Evolutionary conservation across 2,113 vertebrate species (phyloP).

Genomic region (Peucedramus taeniatus): DNA sequence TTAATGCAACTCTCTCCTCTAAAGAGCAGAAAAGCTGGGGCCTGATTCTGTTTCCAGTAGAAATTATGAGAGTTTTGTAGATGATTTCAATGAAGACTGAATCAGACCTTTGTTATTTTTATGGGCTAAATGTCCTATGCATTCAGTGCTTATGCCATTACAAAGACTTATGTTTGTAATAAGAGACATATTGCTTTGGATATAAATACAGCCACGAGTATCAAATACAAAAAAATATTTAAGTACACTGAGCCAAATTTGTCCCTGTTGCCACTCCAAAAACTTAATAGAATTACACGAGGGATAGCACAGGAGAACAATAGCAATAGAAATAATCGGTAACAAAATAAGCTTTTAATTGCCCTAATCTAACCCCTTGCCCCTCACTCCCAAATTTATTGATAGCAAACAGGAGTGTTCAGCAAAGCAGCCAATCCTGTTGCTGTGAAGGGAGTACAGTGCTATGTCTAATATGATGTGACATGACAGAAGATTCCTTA

Average conservation of each 20-base stretch:
- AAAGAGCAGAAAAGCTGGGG: constrained; percentile 24
- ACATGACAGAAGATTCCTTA: neutral
- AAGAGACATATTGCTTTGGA: constrained; percentile 56
- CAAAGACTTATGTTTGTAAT: constrained; percentile 66
- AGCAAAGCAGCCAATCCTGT: neutral
- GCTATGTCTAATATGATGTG: neutral
- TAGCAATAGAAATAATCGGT: neutral
- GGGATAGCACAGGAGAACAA: neutral
- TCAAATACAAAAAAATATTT: constrained; percentile 19
- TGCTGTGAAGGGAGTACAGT: neutral
- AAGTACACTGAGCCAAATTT: constrained; percentile 24
- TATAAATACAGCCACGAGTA: neutral
- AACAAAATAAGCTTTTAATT: neutral
- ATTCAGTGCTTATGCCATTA: constrained; percentile 37
- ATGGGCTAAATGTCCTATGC: constrained; percentile 57
- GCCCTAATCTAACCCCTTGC: neutral
- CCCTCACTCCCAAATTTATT: neutral
- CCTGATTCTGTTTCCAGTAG: constrained; percentile 39
- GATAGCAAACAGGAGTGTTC: neutral
- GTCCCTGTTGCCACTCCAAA: constrained; percentile 4
- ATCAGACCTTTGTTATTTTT: constrained; percentile 56
- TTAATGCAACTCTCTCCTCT: constrained; percentile 24
- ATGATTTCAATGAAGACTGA: constrained; percentile 26
- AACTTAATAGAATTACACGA: neutral
- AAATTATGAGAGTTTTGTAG: constrained; percentile 36